Conservation (phyloP, 2,113 vertebrate species). For the Dascyllus trimaculatus region DNA sequence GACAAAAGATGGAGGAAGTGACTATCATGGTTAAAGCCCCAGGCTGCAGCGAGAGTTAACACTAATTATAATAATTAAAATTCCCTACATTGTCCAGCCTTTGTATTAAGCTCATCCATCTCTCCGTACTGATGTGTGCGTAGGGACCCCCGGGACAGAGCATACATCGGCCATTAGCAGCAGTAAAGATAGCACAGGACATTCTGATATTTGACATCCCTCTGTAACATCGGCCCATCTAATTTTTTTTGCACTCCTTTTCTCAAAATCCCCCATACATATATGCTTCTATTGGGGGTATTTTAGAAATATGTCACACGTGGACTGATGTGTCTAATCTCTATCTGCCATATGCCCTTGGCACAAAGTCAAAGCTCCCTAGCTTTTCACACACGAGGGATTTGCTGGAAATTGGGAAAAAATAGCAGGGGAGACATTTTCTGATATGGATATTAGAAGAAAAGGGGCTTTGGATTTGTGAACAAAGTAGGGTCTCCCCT, state of each 20-base stretch:
- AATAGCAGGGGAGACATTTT: conserved; percentile 39
- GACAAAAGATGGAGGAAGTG: conserved; percentile 21
- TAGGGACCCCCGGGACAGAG: conserved; percentile 12
- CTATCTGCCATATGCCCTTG: conserved; percentile 59
- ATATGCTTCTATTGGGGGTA: conserved; percentile 7
- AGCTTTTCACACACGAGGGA: conserved; percentile 41
- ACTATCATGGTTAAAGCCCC: conserved; percentile 41
- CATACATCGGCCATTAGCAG: conserved; percentile 36
- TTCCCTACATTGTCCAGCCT: conserved; percentile 62
- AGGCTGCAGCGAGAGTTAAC: conserved; percentile 40
- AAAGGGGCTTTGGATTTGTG: conserved; percentile 49
- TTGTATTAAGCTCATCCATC: conserved; percentile 49
- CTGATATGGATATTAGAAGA: conserved; percentile 50
- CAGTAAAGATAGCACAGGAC: conserved; percentile 12
- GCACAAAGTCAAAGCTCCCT: conserved; percentile 63
- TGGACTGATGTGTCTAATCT: conserved; percentile 58
- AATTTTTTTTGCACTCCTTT: conserved; percentile 47
- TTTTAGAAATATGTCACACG: conserved; percentile 52
- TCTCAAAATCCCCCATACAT: conserved; percentile 22
- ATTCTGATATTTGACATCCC: conserved; percentile 19
- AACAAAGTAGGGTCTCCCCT: conserved; percentile 22
- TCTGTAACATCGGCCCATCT: conserved; percentile 19
- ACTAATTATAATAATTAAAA: conserved; percentile 77
- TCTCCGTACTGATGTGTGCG: conserved; percentile 33
- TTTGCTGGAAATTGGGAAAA: conserved; percentile 54